These are phyloP conservation scores for Nannobrachium achirus DNA, from an alignment of 2,113 vertebrate genomes.

Conservation along the genomic window DNA sequence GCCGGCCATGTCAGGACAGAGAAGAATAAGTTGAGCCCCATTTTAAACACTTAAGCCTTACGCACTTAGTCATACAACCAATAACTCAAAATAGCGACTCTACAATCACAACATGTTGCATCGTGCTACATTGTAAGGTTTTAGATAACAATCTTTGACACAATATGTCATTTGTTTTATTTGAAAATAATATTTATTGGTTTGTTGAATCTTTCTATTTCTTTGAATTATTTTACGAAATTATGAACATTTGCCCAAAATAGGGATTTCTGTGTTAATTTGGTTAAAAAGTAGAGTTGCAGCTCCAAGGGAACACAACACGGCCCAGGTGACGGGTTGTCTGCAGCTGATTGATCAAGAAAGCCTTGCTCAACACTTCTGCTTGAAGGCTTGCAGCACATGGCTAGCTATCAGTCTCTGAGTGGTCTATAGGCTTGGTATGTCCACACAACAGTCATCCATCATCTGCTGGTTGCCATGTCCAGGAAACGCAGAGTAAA, in stretches of 20 bases:
- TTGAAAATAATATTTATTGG: no score
- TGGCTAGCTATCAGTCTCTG: slow-evolving; percentile 24
- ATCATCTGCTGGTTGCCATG: slow-evolving; percentile 32
- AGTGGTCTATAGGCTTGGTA: slow-evolving; percentile 11
- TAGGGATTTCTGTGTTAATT: no score
- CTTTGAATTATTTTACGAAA: no score
- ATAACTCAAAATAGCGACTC: no score
- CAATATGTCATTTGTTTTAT: no score
- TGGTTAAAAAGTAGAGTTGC: background rate
- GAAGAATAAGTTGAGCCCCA: slow-evolving; percentile 3
- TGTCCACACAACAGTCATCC: slow-evolving; percentile 33
- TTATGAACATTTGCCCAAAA: no score
- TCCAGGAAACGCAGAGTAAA: slow-evolving; percentile 48
- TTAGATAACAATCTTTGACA: no score
- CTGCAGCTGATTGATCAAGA: slow-evolving; percentile 57
- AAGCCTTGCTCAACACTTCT: slow-evolving; percentile 40
- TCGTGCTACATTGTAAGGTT: no score
- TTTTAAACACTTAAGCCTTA: background rate
- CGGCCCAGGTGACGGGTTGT: slow-evolving; percentile 49
- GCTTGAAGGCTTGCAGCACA: slow-evolving; percentile 22
- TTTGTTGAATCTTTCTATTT: no score
- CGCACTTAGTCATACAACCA: no score
- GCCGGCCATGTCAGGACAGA: slow-evolving; percentile 1
- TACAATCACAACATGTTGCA: no score
- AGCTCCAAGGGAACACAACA: slow-evolving; percentile 17